Base-by-base conservation (phyloP, 1,140 invertebrate genomes). In the Dreissena rostriformis region DNA sequence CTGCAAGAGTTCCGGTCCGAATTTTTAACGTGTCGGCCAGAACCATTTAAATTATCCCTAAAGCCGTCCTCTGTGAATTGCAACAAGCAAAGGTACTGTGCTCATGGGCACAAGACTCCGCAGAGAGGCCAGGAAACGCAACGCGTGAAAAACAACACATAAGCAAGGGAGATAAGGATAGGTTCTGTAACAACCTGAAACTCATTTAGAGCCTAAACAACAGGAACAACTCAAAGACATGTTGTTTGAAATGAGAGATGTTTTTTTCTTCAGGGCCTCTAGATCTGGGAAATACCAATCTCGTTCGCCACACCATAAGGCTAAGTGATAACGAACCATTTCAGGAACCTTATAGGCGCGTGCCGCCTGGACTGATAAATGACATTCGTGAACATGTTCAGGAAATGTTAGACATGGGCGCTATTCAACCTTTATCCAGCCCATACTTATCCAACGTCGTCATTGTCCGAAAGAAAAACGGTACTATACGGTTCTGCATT, bases 341-440 rank as follows among this genome's bases (percentile, higher is more conserved):
- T 28, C 12, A 67, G 24, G 66, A 67, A 28, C 66, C 66, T 28
- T 67, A 67, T 24, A 67, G 66, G 22, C 19, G 66, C 11, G 66
- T 67, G 11, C 66, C 19, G 11, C 66, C 66, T 22, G 66, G 66
- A 14, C 19, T 67, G 12, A 67, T 67, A 15, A 53, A 76, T 61
- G n/a, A 61, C n/a, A 53, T 61, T 17, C n/a, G 73, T 22, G 53
- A 76, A 76, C 53, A 61, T 17, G 51, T 61, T 10, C 49, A 55
- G n/a, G 73, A 76, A 26, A 76, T 76, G 73, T n/a, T 76, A 10
- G n/a, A 14, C 14, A 26, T 55, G n/a, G 73, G 73, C 10, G 73
- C 53, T n/a, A 76, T 76, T n/a, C 12, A 24, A 67, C 66, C 66
- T 14, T 67, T 24, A 11, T 24, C 12, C 19, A 67, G 66, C 26